These are phyloP conservation scores for Magallana ariakensis DNA, from an alignment of 1,140 invertebrate species.

Conservation along the genomic window DNA sequence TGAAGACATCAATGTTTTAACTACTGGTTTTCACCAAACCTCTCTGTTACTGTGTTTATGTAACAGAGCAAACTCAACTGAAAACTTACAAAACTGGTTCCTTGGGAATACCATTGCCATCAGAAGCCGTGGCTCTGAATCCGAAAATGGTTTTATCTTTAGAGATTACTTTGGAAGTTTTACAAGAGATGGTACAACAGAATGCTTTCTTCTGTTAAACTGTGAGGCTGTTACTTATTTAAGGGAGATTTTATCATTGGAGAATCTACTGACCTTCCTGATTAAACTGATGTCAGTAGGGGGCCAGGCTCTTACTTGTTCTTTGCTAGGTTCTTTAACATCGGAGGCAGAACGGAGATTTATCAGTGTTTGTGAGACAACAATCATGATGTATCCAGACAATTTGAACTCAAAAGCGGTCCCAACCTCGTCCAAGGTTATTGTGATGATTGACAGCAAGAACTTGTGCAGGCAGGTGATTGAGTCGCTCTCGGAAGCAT, in stretches of 20 bases:
- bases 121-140: not conserved
- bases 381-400: not conserved
- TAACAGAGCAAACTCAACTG: not conserved
- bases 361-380: not conserved
- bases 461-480: not conserved
- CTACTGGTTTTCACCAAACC: not conserved
- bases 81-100: not conserved
- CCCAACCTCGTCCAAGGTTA: not conserved
- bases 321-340: slow-evolving; percentile 4
- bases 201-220: slow-evolving; percentile 2
- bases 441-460: not conserved
- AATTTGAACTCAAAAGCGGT: not conserved
- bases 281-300: slow-evolving; percentile 9
- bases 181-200: not conserved
- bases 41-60: slow-evolving; percentile 16
- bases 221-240: not conserved
- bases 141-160: not conserved
- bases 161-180: not conserved
- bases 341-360: not conserved
- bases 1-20: not conserved
- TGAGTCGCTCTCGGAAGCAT: not conserved
- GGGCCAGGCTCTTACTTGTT: not conserved
- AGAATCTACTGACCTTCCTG: not conserved
- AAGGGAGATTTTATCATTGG: not conserved
- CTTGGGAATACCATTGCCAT: not conserved